Base-by-base conservation (phyloP, 2,797 vertebrate species). In the Dendrocincla tyrannina region DNA sequence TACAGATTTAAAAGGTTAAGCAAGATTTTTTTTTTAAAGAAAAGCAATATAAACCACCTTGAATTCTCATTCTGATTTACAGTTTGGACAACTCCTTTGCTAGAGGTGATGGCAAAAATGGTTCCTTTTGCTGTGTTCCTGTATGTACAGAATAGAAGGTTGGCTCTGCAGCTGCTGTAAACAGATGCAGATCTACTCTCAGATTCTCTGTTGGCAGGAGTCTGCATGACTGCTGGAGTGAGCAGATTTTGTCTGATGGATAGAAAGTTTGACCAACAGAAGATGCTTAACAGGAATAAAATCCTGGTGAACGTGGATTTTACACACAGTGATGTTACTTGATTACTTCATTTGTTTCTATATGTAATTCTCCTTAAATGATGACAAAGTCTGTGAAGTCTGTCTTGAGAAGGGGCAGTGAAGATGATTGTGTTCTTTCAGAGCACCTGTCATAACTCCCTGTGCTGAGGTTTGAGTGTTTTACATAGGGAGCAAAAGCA, bases 51-150 rank as follows among this genome's bases (percentile, higher is more conserved):
- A 52, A 88, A 69, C 1, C 3, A 0, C 16, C n/a, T 87, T 83
- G 23, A 80, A 47, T 77, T 92, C 28, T 88, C 8, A 37, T 73
- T 89, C 68, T 89, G 76, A 24, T 3, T 96, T 96, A 95, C 89
- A 49, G n/a, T 95, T 96, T 96, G 95, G 95, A 96, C 95, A 97
- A 95, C 47, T 96, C 93, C 96, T 97, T 96, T 97, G 96, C 96
- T 92, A 75, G 95, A 95, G 92, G 15, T 41, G 35, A 72, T 76
- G 47, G 52, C 35, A 78, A 81, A 93, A 91, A 24, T 46, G 12
- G 5, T 67, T 87, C 24, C 13, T 88, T 92, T 74, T 91, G 59
- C 56, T 79, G 12, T 52, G 6, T 67, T 91, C 4, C 7, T 3
- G 5, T 27, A 28, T 5, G 3, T 47, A 28, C 35, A 80, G 76